Conservation (phyloP, 2,888 invertebrate species). For the Sphaerophoria rueppellii region DNA sequence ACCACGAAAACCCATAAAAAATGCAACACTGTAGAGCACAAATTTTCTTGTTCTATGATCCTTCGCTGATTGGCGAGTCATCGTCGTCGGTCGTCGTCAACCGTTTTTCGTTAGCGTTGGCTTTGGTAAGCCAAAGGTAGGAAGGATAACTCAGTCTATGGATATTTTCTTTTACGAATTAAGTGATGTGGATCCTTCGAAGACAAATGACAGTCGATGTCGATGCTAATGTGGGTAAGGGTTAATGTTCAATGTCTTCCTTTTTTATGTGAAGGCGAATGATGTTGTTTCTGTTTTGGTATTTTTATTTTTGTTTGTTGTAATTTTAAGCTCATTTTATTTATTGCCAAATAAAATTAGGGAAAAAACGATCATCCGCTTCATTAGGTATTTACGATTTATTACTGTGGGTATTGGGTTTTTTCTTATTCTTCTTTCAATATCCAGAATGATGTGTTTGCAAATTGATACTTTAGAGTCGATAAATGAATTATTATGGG, state of each 20-base stretch:
- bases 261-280: not conserved
- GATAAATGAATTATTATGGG: constrained; percentile 13
- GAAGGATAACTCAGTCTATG: constrained; percentile 52
- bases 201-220: constrained; percentile 51
- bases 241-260: constrained; percentile 63
- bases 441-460: not conserved
- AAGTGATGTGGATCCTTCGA: constrained; percentile 48
- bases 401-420: constrained; percentile 8
- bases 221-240: constrained; percentile 20
- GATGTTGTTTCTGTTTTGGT: not conserved
- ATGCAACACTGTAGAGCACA: constrained; percentile 60
- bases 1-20: constrained; percentile 53
- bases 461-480: constrained; percentile 9
- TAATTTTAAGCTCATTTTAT: constrained; percentile 45
- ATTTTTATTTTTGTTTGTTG: not conserved
- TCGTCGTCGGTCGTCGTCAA: not conserved
- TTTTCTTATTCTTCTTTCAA: not conserved
- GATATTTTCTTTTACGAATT: constrained; percentile 47
- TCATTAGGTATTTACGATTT: constrained; percentile 61
- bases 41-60: not conserved
- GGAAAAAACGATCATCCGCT: constrained; percentile 51
- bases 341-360: constrained; percentile 65
- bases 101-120: not conserved
- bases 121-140: not conserved
- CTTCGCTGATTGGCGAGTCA: not conserved